A percentile compares a stretch with the other conserved stretches of the same genome.
Evolutionary conservation across 2,113 vertebrate species (phyloP).

Genomic region (Panthera tigris): DNA sequence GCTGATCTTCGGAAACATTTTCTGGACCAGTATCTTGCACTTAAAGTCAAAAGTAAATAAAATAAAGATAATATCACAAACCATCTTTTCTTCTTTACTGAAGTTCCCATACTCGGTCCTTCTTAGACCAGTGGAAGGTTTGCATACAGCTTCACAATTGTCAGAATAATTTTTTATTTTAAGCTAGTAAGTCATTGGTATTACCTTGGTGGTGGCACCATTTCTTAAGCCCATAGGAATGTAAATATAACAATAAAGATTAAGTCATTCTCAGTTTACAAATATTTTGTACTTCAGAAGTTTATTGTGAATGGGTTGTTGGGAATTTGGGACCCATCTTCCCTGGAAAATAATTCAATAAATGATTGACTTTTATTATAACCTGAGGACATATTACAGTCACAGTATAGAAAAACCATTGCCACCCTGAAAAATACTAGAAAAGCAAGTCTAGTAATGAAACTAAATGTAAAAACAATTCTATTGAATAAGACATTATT

Average conservation of each 20-base stretch:
- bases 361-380: constrained; percentile 30
- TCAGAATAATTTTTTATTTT: constrained; percentile 43
- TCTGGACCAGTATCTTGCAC: background rate
- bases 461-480: constrained; percentile 39
- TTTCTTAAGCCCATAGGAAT: constrained; percentile 21
- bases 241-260: constrained; percentile 42
- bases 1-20: constrained; percentile 48
- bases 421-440: constrained; percentile 17
- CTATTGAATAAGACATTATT: constrained; percentile 22
- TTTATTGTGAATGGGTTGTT: constrained; percentile 50
- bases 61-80: constrained; percentile 39
- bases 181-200: constrained; percentile 38
- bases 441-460: constrained; percentile 17
- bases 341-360: constrained; percentile 9
- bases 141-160: background rate
- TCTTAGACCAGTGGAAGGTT: constrained; percentile 25
- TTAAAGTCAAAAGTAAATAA: constrained; percentile 53
- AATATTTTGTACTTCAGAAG: constrained; percentile 33
- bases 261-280: background rate
- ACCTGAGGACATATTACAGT: constrained; percentile 20
- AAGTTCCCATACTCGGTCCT: background rate
- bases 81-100: constrained; percentile 20
- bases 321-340: constrained; percentile 10
- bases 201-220: constrained; percentile 2
- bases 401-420: background rate